Evolutionary conservation across 2,797 vertebrate species (phyloP).

Genomic region (Ctenopoma kingsleyae): DNA sequence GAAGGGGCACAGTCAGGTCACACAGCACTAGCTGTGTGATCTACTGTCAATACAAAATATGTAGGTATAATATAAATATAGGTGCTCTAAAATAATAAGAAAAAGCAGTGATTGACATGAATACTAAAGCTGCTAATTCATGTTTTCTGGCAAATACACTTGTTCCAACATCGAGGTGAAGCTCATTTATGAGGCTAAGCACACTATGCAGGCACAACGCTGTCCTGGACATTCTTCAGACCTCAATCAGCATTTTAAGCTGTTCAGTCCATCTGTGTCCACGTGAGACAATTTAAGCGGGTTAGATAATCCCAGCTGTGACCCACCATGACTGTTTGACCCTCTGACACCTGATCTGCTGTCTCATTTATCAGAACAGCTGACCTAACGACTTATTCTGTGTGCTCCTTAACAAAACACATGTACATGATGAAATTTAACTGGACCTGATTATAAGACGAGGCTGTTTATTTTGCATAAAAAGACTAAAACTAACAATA

Average conservation of each 20-base stretch:
- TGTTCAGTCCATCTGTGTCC: conserved; percentile 27
- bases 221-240: background rate
- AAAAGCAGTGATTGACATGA: background rate
- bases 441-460: background rate
- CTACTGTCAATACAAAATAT: background rate
- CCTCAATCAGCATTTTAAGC: conserved; percentile 26
- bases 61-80: background rate
- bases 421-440: background rate
- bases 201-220: background rate
- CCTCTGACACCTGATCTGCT: conserved; percentile 20
- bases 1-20: background rate
- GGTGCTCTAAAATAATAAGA: conserved; percentile 8
- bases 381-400: conserved; percentile 24
- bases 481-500: no score
- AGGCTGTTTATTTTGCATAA: background rate
- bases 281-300: conserved; percentile 23
- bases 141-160: background rate
- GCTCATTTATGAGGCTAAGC: conserved; percentile 2
- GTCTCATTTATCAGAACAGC: conserved; percentile 34
- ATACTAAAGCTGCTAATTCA: background rate
- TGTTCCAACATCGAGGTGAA: background rate
- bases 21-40: background rate
- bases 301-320: conserved; percentile 53
- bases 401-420: background rate
- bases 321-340: conserved; percentile 33